These are phyloP conservation scores for Albula goreensis DNA, from an alignment of 2,113 vertebrate species.

Conservation along the genomic window DNA sequence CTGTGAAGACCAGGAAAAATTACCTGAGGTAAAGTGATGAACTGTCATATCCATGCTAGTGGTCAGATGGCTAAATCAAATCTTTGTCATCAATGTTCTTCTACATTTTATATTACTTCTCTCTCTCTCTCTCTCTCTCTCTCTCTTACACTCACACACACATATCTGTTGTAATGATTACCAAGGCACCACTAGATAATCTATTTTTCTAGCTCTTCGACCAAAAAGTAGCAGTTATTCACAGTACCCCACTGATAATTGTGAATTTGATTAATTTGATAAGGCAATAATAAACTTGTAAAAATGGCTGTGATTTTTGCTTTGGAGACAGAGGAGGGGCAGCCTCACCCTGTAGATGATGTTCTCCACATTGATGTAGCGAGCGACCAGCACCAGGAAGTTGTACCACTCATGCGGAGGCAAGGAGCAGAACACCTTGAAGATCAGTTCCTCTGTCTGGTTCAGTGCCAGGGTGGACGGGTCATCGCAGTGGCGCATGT, in stretches of 20 bases:
- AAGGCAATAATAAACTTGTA: background rate
- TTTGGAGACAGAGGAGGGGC: background rate
- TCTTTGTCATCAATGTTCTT: background rate
- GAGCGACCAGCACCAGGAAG: conserved; percentile 75
- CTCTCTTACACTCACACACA: too few relatives aligned
- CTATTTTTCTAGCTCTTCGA: too few relatives aligned
- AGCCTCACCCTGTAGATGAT: conserved; percentile 64
- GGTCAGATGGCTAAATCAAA: background rate
- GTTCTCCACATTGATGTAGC: conserved; percentile 70
- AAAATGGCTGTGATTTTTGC: background rate
- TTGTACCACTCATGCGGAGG: conserved; percentile 62
- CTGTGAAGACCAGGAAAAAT: background rate
- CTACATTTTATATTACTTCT: too few relatives aligned
- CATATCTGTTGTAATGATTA: too few relatives aligned
- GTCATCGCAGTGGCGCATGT: conserved; percentile 68
- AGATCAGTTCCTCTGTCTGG: conserved; percentile 43
- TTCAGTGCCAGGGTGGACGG: conserved; percentile 30
- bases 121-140: too few relatives aligned
- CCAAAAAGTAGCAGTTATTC: background rate
- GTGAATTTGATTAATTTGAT: background rate
- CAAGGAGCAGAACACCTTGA: conserved; percentile 73
- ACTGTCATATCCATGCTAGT: background rate
- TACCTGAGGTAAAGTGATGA: background rate
- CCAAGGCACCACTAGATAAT: too few relatives aligned
- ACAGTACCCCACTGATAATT: background rate